Evolutionary conservation across 2,113 vertebrate species (phyloP).

Genomic region (Perca flavescens): DNA sequence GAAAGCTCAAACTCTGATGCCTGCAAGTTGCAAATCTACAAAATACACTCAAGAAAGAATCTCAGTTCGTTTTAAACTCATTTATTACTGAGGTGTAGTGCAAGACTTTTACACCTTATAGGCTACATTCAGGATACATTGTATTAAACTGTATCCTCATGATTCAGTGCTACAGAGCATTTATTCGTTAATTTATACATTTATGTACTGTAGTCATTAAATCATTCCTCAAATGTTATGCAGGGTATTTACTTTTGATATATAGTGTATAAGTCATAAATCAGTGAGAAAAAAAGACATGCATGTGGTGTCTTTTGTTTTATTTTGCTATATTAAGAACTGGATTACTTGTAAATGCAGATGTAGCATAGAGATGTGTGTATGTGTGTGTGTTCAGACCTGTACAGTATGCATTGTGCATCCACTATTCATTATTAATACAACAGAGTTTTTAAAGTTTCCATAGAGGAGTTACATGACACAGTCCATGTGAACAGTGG

Average conservation of each 20-base stretch:
- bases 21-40: slow-evolving; percentile 20
- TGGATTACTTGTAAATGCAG: background rate
- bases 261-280: background rate
- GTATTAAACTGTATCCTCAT: background rate
- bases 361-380: background rate
- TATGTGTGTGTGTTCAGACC: slow-evolving; percentile 2
- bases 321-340: background rate
- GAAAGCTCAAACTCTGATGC: slow-evolving; percentile 41
- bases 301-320: background rate
- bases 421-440: slow-evolving; percentile 37
- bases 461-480: slow-evolving; percentile 34
- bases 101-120: background rate
- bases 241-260: background rate
- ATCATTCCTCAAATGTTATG: slow-evolving; percentile 7
- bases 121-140: background rate
- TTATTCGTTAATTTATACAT: background rate
- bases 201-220: slow-evolving; percentile 22
- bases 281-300: background rate
- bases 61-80: background rate
- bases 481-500: slow-evolving; percentile 34
- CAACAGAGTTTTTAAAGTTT: slow-evolving; percentile 49
- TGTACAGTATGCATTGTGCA: slow-evolving; percentile 9
- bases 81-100: background rate
- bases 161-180: background rate
- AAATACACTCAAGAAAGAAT: slow-evolving; percentile 7